These are phyloP conservation scores for Pycnonotus jocosus DNA, from an alignment of 2,113 vertebrate species.

Conservation along the genomic window DNA sequence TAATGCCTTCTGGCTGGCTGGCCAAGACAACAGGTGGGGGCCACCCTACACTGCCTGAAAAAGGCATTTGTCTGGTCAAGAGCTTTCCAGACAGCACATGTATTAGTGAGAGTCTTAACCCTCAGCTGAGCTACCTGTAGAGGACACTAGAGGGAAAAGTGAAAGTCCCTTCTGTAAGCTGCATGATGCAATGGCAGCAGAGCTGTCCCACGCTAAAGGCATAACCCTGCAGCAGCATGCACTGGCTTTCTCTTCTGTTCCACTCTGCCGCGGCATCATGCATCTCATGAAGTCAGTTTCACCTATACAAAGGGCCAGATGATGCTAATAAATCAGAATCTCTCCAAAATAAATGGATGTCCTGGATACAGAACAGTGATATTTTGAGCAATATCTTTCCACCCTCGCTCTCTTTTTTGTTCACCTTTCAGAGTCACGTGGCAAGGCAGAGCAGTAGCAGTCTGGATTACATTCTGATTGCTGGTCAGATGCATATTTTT, in stretches of 20 bases:
- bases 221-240: not conserved
- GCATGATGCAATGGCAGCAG: not conserved
- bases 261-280: accelerated
- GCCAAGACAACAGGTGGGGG: not conserved
- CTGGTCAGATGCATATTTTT: not conserved
- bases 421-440: not conserved
- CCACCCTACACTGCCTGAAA: not conserved
- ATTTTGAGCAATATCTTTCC: not conserved
- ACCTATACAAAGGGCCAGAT: not conserved
- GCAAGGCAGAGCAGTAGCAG: not conserved
- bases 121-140: not conserved
- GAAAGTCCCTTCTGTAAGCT: not conserved
- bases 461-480: not conserved
- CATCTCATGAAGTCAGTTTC: not conserved
- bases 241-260: not conserved
- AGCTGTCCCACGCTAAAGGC: accelerated
- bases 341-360: not conserved
- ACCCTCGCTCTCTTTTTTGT: accelerated
- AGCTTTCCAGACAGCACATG: not conserved
- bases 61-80: not conserved
- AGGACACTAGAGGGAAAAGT: not conserved
- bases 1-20: not conserved
- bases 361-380: not conserved
- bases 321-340: not conserved
- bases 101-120: not conserved